Evolutionary conservation across 2,113 vertebrate genomes (phyloP).

Genomic region (Rostratula benghalensis): DNA sequence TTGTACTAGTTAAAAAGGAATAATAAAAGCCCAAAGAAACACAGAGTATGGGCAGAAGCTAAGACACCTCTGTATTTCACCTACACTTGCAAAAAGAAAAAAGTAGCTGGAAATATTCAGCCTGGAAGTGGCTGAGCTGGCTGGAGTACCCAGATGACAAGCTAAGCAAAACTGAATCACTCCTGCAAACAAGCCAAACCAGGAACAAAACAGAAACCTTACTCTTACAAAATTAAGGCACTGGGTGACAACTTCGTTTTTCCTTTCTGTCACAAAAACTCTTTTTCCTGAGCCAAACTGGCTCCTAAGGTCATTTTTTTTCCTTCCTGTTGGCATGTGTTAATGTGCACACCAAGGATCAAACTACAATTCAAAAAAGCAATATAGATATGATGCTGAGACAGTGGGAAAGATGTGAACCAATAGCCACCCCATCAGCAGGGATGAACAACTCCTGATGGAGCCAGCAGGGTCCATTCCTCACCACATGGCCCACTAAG

Average conservation of each 20-base stretch:
- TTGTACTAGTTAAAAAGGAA: background rate
- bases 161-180: background rate
- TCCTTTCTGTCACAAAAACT: background rate
- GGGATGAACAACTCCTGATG: fast-evolving
- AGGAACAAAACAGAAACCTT: background rate
- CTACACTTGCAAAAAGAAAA: background rate
- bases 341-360: background rate
- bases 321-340: background rate
- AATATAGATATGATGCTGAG: background rate
- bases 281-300: background rate
- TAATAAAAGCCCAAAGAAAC: background rate
- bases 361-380: background rate
- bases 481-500: background rate
- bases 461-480: background rate
- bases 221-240: background rate
- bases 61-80: background rate
- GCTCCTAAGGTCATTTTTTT: background rate
- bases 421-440: background rate
- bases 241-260: background rate
- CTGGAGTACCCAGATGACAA: background rate
- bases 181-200: background rate
- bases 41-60: background rate
- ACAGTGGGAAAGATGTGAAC: background rate
- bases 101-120: background rate
- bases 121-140: background rate